Evolutionary conservation across 35 echinoderm and acorn worm species (phyloP), one percentile per base, ranked within the genome.

Genomic region (Lytechinus variegatus): DNA sequence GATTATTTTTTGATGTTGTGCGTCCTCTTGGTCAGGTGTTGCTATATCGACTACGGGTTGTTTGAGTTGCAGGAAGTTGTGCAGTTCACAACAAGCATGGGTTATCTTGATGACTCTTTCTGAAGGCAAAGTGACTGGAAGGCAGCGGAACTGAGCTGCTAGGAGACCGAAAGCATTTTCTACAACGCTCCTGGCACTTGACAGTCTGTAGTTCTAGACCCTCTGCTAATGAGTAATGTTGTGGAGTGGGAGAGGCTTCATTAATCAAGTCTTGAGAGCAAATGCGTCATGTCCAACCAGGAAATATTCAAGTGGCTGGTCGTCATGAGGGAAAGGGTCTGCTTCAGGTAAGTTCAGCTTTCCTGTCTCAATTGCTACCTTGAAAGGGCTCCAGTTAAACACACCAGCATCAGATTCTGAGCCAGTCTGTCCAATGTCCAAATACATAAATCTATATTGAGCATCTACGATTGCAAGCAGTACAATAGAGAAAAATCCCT

Each of bases 191-290:
- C 90, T 54, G 14, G 89, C 95, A 8, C 95, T 4, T 1, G 92
- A 96, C 4, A 96, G 95, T 13, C 95, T 28, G 91, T 96, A 96
- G 61, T 96, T 96, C 33, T 86, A 96, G 44, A 96, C 61, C 21
- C 95, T 52, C 52, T 96, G 87, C 57, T 94, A 24, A 13, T 94
- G 57, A 24, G 95, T 91, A 55, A 94, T 94, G 55, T 66, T 61
- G 54, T 92, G 55, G 19, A 91, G 90, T 12, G 95, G 95, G 24
- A 54, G 61, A 54, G 95, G 95, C 51, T 94, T 96, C 95, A 96
- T 92, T 27, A 96, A n/a, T 27, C 90, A 94, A 0, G 91, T 94
- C 57, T 61, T 60, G 2, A 96, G 52, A 9, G 54, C 91, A 87
- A 96, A 96, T 29, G 95, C 61, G 86, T 94, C 95, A 54, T 96